Conservation (phyloP, 1,140 invertebrate genomes). For the Heliothis virescens region DNA sequence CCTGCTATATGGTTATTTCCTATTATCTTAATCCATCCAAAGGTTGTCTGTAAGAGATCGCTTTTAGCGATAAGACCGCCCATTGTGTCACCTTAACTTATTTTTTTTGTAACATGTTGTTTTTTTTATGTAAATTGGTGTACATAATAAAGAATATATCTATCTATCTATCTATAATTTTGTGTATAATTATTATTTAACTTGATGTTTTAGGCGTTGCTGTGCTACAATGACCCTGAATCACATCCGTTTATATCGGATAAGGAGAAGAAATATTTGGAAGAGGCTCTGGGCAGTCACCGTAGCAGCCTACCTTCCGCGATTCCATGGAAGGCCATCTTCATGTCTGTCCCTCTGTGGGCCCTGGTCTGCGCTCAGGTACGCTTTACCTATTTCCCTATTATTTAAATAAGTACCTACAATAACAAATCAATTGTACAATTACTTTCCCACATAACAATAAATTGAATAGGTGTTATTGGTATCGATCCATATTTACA, state of each 20-base stretch:
- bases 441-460: constrained; percentile 12
- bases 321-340: constrained; percentile 87
- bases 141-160: too few relatives aligned
- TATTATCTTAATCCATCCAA: too few relatives aligned
- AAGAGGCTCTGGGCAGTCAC: constrained; percentile 86
- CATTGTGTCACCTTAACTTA: too few relatives aligned
- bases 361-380: constrained; percentile 89
- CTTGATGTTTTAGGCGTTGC: constrained; percentile 82
- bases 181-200: background rate
- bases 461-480: constrained; percentile 30
- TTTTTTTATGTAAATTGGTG: too few relatives aligned
- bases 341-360: constrained; percentile 89
- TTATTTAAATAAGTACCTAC: constrained; percentile 5
- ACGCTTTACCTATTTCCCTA: constrained; percentile 22
- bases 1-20: too few relatives aligned
- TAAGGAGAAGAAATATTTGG: constrained; percentile 89
- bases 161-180: too few relatives aligned
- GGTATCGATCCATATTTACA: background rate
- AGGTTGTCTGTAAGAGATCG: too few relatives aligned
- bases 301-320: constrained; percentile 87
- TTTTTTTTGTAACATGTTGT: too few relatives aligned
- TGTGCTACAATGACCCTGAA: constrained; percentile 89
- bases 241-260: constrained; percentile 90
- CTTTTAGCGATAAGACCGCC: too few relatives aligned
- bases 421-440: constrained; percentile 27